A percentile compares a stretch with the other conserved stretches of the same genome.
phyloP scores from a whole-genome alignment of 2,888 invertebrate genomes.

The Hartigia nigra region DNA sequence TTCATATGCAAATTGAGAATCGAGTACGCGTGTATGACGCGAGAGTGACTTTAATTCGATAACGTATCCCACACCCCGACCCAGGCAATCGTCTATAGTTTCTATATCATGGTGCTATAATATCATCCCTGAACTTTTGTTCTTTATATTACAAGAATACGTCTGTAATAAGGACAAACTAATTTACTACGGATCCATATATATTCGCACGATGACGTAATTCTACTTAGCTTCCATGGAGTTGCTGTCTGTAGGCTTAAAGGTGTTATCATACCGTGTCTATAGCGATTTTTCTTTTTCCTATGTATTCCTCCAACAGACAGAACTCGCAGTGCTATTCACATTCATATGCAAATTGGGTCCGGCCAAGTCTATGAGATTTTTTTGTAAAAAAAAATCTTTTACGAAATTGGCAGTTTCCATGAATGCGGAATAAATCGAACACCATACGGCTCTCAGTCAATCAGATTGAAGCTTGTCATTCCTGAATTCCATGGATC shows the following conservation, averaged over 20 bases:
- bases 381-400: background rate
- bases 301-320: background rate
- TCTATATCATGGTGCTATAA: background rate
- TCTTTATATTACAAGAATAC: no score
- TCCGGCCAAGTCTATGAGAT: background rate
- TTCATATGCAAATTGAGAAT: constrained; percentile 25
- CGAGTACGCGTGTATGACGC: constrained; percentile 16
- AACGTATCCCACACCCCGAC: constrained; percentile 22
- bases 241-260: no score
- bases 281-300: no score
- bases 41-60: constrained; percentile 37
- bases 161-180: no score
- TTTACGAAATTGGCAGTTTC: background rate
- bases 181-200: no score
- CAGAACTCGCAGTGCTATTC: no score
- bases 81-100: no score
- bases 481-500: background rate
- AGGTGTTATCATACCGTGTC: no score
- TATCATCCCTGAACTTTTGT: no score
- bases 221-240: no score
- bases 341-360: background rate
- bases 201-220: no score
- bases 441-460: background rate
- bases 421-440: background rate
- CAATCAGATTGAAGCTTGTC: background rate